A percentile compares a stretch with the other conserved stretches of the same genome.
Evolutionary conservation across 2,113 vertebrate genomes (phyloP).

Genomic region (Hyaena hyaena): DNA sequence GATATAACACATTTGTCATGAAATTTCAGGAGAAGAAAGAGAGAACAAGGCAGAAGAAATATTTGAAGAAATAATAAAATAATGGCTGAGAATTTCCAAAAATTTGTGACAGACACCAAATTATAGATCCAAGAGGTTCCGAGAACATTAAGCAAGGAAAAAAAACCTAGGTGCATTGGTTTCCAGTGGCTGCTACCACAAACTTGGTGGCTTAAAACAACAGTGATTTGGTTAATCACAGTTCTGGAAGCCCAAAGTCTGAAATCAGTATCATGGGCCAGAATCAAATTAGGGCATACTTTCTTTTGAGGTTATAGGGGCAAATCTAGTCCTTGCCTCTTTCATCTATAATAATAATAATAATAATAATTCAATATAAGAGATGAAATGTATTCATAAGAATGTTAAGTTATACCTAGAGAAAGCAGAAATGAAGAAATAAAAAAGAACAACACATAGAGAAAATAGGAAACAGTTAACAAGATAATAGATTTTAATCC

Average conservation of each 20-base stretch:
- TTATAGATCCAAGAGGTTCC: background rate
- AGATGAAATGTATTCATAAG: slow-evolving; percentile 9
- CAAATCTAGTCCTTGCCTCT: background rate
- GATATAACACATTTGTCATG: background rate
- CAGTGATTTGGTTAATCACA: background rate
- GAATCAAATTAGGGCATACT: background rate
- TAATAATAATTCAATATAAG: background rate
- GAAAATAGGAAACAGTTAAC: background rate
- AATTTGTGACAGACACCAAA: background rate
- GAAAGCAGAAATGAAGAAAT: background rate
- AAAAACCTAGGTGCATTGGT: background rate
- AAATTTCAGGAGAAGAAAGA: background rate
- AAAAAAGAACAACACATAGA: background rate
- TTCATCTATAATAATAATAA: background rate
- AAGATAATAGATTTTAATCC: background rate
- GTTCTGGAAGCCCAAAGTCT: background rate
- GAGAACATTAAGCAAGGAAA: background rate
- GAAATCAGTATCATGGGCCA: background rate
- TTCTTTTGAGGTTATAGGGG: background rate
- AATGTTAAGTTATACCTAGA: background rate
- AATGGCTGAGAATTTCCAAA: background rate
- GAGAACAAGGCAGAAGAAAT: background rate
- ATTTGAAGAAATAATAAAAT: slow-evolving; percentile 11
- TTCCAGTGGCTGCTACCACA: background rate
- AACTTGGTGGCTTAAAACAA: background rate